phyloP scores from a whole-genome alignment of 2,797 vertebrate genomes.

The Tenualosa ilisha region DNA sequence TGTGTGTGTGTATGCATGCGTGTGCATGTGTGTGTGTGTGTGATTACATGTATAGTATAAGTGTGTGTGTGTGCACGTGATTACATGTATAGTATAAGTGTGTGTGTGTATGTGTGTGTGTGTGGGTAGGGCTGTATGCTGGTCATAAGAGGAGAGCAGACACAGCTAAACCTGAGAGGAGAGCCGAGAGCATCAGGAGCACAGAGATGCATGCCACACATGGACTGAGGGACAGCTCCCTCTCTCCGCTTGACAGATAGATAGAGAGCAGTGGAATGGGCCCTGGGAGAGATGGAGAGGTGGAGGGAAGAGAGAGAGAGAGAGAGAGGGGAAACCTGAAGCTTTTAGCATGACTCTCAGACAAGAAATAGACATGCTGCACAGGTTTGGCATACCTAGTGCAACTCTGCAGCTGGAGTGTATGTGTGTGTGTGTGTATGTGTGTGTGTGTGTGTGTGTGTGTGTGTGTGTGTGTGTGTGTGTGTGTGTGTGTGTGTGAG shows the following conservation, averaged over 20 bases:
- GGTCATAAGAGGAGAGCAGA: slow-evolving; percentile 22
- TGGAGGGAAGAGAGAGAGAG: neutral
- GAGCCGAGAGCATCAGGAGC: neutral
- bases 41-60: too few species aligned
- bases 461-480: slow-evolving; percentile 7
- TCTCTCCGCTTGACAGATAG: neutral
- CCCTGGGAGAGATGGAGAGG: neutral
- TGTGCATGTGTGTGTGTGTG: neutral
- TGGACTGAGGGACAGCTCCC: neutral
- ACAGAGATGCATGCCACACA: neutral
- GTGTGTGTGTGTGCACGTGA: neutral
- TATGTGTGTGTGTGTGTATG: neutral
- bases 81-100: neutral
- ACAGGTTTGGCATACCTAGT: slow-evolving; percentile 61
- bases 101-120: slow-evolving; percentile 2
- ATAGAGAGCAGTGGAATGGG: neutral
- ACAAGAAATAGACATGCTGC: slow-evolving; percentile 70
- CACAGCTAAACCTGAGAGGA: slow-evolving; percentile 41
- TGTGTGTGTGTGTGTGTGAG: neutral
- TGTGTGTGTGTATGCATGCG: neutral
- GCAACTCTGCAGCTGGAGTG: slow-evolving; percentile 5
- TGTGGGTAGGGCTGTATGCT: neutral
- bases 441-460: neutral
- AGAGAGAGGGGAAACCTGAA: slow-evolving; percentile 55
- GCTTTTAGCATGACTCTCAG: slow-evolving; percentile 52